These are phyloP conservation scores for Apeltes quadracus DNA, from an alignment of 2,113 vertebrate species.

Conservation along the genomic window DNA sequence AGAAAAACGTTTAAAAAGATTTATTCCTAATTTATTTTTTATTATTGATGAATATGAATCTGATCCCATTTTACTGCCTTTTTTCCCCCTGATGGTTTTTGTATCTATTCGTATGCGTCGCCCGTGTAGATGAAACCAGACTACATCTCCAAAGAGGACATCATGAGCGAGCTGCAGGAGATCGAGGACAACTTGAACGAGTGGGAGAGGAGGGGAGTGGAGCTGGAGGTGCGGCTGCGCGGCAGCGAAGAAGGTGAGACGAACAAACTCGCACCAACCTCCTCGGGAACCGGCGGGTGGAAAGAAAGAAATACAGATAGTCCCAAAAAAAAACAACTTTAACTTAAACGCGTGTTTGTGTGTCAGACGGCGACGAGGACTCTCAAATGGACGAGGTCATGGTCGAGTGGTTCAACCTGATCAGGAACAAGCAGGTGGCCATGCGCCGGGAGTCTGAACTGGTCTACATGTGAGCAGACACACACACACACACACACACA, in stretches of 20 bases:
- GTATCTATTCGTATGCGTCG: neutral
- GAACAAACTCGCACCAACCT: too few relatives aligned
- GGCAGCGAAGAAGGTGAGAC: slow-evolving; percentile 90
- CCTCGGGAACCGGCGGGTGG: too few relatives aligned
- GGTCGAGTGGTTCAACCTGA: slow-evolving; percentile 96
- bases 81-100: neutral
- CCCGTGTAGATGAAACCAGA: slow-evolving; percentile 75
- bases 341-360: too few relatives aligned
- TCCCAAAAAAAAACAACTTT: too few relatives aligned
- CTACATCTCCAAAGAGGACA: slow-evolving; percentile 83
- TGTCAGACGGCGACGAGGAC: slow-evolving; percentile 87
- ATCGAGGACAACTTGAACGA: slow-evolving; percentile 86
- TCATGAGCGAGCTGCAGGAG: slow-evolving; percentile 82
- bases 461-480: slow-evolving; percentile 69
- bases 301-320: too few relatives aligned
- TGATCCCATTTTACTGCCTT: neutral
- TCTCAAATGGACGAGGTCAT: slow-evolving; percentile 82
- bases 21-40: neutral
- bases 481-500: slow-evolving; percentile 14
- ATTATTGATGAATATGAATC: neutral
- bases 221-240: slow-evolving; percentile 88
- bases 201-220: slow-evolving; percentile 87
- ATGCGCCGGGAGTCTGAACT: slow-evolving; percentile 92
- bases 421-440: slow-evolving; percentile 93
- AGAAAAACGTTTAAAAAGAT: neutral